These are phyloP conservation scores for Temnothorax longispinosus DNA, from an alignment of 1,140 invertebrate genomes.

Conservation along the genomic window DNA sequence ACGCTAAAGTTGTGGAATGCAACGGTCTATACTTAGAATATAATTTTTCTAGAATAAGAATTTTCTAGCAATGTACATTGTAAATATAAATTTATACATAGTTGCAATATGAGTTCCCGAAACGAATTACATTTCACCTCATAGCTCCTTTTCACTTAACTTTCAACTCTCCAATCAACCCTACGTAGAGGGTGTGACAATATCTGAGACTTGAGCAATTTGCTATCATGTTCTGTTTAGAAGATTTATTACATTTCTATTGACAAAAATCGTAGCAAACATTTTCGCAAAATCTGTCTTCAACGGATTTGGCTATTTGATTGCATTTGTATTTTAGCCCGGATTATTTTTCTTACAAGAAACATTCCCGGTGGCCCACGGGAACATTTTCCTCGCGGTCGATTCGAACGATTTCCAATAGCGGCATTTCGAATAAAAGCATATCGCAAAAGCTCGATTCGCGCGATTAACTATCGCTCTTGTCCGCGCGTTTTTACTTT, in stretches of 20 bases:
- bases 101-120: not conserved
- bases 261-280: not conserved
- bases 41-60: conserved; percentile 40
- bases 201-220: not conserved
- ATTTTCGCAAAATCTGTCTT: not conserved
- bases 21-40: conserved; percentile 34
- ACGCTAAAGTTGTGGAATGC: conserved; percentile 49
- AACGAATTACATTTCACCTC: not conserved
- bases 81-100: conserved; percentile 74
- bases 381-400: not conserved
- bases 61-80: conserved; percentile 71
- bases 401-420: not conserved
- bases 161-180: not conserved
- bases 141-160: not conserved
- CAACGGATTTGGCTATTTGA: not conserved
- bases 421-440: not conserved
- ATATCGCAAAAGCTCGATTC: not conserved
- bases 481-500: not conserved
- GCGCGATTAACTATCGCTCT: not conserved
- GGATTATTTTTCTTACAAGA: not conserved
- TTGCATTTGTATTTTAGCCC: not conserved
- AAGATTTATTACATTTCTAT: not conserved
- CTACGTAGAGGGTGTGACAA: not conserved
- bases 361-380: not conserved
- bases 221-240: not conserved